Evolutionary conservation across 2,797 vertebrate genomes (phyloP).

Genomic region (Microchirus variegatus): DNA sequence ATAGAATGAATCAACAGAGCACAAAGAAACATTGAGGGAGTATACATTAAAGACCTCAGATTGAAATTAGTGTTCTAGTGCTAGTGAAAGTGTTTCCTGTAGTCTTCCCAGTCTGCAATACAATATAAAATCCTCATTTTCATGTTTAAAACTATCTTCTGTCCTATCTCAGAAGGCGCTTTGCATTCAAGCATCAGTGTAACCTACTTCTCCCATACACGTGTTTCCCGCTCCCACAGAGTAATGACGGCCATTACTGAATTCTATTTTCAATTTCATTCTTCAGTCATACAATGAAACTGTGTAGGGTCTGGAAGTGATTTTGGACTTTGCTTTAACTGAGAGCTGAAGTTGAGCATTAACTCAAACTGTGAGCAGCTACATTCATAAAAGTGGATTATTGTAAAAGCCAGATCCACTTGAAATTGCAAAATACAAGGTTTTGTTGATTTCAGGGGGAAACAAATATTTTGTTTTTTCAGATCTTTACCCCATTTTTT

Average conservation of each 20-base stretch:
- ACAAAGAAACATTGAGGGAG: not conserved
- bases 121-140: no score
- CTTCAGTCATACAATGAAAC: slow-evolving; percentile 22
- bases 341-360: not conserved
- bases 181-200: not conserved
- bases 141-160: no score
- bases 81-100: no score
- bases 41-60: no score
- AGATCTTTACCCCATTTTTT: no score
- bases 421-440: no score
- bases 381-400: not conserved
- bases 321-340: not conserved
- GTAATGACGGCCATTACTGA: slow-evolving; percentile 28
- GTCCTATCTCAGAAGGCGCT: slow-evolving; percentile 15
- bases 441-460: no score
- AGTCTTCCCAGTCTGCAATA: no score
- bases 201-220: no score
- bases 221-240: slow-evolving; percentile 14
- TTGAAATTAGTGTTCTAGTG: no score
- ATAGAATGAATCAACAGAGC: not conserved
- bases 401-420: no score
- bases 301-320: not conserved
- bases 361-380: not conserved
- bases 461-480: no score
- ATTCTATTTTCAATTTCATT: slow-evolving; percentile 32